These are phyloP conservation scores for Penaeus japonicus DNA, from an alignment of 1,140 invertebrate genomes.

Conservation along the genomic window DNA sequence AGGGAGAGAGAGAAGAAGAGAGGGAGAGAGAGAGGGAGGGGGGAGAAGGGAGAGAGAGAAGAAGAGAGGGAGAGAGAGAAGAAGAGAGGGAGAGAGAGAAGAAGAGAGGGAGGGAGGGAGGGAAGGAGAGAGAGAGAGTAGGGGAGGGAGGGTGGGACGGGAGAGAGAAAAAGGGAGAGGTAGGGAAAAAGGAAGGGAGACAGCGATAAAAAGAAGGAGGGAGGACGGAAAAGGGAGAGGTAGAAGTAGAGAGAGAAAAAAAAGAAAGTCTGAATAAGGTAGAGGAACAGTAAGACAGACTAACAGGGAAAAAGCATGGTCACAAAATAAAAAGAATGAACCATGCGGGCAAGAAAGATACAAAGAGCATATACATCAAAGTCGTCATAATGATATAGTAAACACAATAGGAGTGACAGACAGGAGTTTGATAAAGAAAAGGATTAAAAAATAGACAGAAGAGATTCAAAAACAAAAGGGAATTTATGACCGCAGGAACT, in stretches of 20 bases:
- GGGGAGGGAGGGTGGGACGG: not conserved
- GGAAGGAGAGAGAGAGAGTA: not conserved
- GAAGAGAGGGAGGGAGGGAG: not conserved
- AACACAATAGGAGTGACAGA: no score
- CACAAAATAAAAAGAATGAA: not conserved
- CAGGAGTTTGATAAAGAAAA: no score
- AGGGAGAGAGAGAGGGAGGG: no score
- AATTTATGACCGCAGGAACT: no score
- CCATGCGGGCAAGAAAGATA: not conserved
- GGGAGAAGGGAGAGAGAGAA: no score
- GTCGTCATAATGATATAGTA: no score
- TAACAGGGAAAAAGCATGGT: not conserved
- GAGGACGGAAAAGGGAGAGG: not conserved
- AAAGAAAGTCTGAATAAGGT: not conserved
- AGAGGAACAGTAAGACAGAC: not conserved
- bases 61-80: no score
- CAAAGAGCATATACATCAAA: no score
- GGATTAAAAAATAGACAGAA: no score
- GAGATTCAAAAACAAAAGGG: no score
- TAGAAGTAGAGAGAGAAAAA: not conserved
- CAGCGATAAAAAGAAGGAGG: not conserved
- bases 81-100: not conserved
- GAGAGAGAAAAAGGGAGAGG: not conserved
- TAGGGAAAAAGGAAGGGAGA: not conserved
- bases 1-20: no score